A percentile compares a stretch with the other conserved stretches of the same genome.
Conservation (phyloP, 2,888 invertebrate genomes). For the Clivina fossor region DNA sequence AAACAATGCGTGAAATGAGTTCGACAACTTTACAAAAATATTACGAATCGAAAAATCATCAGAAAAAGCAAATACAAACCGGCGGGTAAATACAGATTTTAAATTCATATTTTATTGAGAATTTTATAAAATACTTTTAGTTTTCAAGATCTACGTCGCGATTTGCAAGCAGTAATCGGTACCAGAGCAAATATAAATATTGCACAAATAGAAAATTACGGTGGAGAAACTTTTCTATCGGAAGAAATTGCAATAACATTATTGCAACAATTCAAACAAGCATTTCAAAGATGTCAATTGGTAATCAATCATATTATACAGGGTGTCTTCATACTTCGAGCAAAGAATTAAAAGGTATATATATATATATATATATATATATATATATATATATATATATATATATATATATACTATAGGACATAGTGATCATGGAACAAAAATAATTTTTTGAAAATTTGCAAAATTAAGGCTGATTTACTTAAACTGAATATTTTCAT, state of each 20-base stretch:
- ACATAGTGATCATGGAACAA: too few species aligned
- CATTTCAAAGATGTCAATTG: constrained; percentile 84
- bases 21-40: constrained; percentile 76
- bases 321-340: too few species aligned
- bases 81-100: constrained; percentile 65
- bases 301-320: too few species aligned
- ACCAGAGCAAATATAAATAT: constrained; percentile 91
- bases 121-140: constrained; percentile 50
- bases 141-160: constrained; percentile 89
- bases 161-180: constrained; percentile 91
- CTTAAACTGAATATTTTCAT: too few species aligned
- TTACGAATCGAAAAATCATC: constrained; percentile 91
- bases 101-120: background rate
- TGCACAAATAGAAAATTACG: constrained; percentile 92
- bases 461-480: too few species aligned
- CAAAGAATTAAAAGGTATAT: too few species aligned
- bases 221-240: constrained; percentile 95
- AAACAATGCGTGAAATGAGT: constrained; percentile 77
- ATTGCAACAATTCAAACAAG: constrained; percentile 86
- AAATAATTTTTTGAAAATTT: too few species aligned
- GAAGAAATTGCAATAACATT: constrained; percentile 91
- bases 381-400: background rate
- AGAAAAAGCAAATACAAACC: constrained; percentile 88
- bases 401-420: too few species aligned
- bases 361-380: background rate